Evolutionary conservation across 2,888 invertebrate species (phyloP).

Genomic region (Mesorhabditis belari): DNA sequence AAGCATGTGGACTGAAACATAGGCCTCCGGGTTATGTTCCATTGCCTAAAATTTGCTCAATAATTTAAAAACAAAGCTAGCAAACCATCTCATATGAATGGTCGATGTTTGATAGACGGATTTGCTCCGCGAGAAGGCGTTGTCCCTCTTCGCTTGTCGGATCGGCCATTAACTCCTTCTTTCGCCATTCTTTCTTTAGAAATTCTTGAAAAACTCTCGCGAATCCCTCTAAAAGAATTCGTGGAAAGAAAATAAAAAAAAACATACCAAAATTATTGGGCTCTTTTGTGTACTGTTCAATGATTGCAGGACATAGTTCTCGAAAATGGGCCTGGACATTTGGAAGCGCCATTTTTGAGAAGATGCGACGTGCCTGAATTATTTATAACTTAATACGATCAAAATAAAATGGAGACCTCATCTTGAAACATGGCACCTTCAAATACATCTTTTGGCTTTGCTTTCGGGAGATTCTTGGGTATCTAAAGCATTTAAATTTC

Average conservation of each 20-base stretch:
- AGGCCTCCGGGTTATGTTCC: conserved; percentile 96
- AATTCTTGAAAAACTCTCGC: not conserved
- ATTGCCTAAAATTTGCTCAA: conserved; percentile 74
- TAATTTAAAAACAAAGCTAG: conserved; percentile 1
- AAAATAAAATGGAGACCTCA: not conserved
- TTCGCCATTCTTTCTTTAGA: not conserved
- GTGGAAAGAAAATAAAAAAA: not conserved
- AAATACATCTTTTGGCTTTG: too few species aligned
- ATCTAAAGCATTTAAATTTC: not conserved
- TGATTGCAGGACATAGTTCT: not conserved
- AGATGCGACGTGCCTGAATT: not conserved
- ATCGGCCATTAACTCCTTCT: conserved; percentile 1
- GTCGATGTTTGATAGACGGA: conserved; percentile 79
- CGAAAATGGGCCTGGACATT: not conserved
- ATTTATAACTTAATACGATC: too few species aligned
- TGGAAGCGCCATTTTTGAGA: not conserved
- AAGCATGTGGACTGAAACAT: conserved; percentile 94
- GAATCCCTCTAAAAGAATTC: conserved; percentile 14
- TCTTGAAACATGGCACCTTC: too few species aligned
- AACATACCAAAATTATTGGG: not conserved
- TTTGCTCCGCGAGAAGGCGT: conserved; percentile 87
- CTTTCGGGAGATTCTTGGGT: not conserved
- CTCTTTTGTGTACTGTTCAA: not conserved
- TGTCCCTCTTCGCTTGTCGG: conserved; percentile 94
- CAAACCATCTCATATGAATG: conserved; percentile 56